Conservation (phyloP, 2,797 vertebrate genomes). For the Pogonophryne albipinna region DNA sequence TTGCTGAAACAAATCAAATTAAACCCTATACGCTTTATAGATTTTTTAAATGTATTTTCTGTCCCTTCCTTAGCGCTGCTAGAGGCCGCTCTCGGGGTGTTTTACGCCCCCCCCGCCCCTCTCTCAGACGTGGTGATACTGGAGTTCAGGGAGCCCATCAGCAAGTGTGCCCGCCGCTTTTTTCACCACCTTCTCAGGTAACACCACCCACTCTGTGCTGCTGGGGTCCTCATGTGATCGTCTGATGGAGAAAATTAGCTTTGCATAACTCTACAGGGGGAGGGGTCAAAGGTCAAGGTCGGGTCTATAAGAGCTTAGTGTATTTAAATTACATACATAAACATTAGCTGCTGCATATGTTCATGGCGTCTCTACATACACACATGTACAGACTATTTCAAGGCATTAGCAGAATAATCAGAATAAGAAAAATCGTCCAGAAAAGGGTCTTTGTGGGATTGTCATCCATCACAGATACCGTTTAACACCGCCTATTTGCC, state of each 20-base stretch:
- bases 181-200: slow-evolving; percentile 99
- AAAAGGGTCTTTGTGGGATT: slow-evolving; percentile 30
- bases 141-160: slow-evolving; percentile 92
- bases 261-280: slow-evolving; percentile 2
- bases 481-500: slow-evolving; percentile 42
- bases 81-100: slow-evolving; percentile 92
- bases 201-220: slow-evolving; percentile 44
- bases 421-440: slow-evolving; percentile 27
- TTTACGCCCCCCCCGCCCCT: slow-evolving; percentile 90
- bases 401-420: slow-evolving; percentile 25
- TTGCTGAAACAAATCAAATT: neutral
- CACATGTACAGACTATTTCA: slow-evolving; percentile 29
- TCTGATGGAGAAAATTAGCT: slow-evolving; percentile 24
- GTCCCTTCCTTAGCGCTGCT: slow-evolving; percentile 87
- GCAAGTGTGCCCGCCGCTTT: slow-evolving; percentile 93
- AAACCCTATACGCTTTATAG: too few relatives aligned
- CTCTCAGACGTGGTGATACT: slow-evolving; percentile 89
- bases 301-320: neutral
- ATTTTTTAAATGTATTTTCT: slow-evolving; percentile 14
- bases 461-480: slow-evolving; percentile 32
- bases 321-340: slow-evolving; percentile 2
- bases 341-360: neutral
- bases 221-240: slow-evolving; percentile 32
- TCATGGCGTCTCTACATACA: neutral
- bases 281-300: slow-evolving; percentile 29